These are phyloP conservation scores for Choloepus hoffmanni DNA, from an alignment of 2,113 vertebrate genomes.

Conservation along the genomic window DNA sequence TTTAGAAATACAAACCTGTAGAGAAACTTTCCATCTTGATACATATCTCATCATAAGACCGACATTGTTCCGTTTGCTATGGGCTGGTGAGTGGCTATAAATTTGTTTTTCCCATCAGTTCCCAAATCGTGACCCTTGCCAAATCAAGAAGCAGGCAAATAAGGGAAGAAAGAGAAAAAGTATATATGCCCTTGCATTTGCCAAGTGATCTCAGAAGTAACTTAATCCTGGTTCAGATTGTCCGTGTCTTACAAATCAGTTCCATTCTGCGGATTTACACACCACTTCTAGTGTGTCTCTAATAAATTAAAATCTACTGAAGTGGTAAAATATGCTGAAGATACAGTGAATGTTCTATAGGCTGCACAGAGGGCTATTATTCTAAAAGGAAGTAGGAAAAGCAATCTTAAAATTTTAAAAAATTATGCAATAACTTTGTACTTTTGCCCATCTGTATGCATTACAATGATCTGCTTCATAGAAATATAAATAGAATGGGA, in stretches of 20 bases:
- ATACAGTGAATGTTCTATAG: slow-evolving; percentile 82
- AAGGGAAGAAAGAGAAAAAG: neutral
- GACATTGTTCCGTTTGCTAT: slow-evolving; percentile 79
- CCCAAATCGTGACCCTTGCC: neutral
- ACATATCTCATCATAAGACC: slow-evolving; percentile 76
- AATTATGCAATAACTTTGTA: slow-evolving; percentile 90
- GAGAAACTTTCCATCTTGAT: slow-evolving; percentile 79
- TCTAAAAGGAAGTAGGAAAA: slow-evolving; percentile 87
- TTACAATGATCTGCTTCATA: slow-evolving; percentile 89
- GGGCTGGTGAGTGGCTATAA: slow-evolving; percentile 74
- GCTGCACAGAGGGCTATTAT: slow-evolving; percentile 87
- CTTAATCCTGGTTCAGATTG: slow-evolving; percentile 72
- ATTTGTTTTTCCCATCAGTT: slow-evolving; percentile 75
- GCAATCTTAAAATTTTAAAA: slow-evolving; percentile 91
- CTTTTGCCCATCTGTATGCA: slow-evolving; percentile 88
- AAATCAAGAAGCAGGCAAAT: slow-evolving; percentile 30
- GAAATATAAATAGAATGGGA: slow-evolving; percentile 86
- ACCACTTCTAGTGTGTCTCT: slow-evolving; percentile 86
- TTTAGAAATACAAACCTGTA: slow-evolving; percentile 77
- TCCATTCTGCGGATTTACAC: slow-evolving; percentile 86
- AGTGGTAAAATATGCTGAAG: slow-evolving; percentile 84
- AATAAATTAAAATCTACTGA: slow-evolving; percentile 88
- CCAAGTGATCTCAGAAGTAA: slow-evolving; percentile 82
- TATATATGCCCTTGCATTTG: slow-evolving; percentile 71
- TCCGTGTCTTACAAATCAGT: slow-evolving; percentile 85